Base-by-base conservation (phyloP, 2,113 vertebrate genomes). In the Hippocampus guttulatus region DNA sequence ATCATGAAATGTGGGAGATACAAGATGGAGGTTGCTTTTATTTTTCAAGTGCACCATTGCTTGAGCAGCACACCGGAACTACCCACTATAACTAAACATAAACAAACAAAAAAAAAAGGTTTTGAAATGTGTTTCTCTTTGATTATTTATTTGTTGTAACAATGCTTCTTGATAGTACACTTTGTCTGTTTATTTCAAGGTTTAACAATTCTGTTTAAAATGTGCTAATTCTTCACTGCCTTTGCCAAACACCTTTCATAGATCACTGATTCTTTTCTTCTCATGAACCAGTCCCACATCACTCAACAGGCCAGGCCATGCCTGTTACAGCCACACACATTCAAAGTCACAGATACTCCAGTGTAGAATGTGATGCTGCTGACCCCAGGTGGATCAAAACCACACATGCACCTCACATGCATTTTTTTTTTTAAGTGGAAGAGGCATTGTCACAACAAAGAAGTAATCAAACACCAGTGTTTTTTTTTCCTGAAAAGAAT, bases 11-110 rank as follows among this genome's bases (percentile, higher is more conserved):
- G 45, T 54, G 49, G 69, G 68, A 14, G 62, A 76, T 1, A 16
- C 30, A 63, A 68, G 27, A 47, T 21, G 18, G 20, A n/a, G 8
- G 61, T 69, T 51, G 12, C 33, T 3, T 51, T 23, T 18, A 61
- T 14, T 77, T 81, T 73, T 14, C 20, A 71, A 58, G 40, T 64
- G 27, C 55, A 71, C 65, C 60, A 45, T 67, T 64, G 55, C 68
- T 76, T 81, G 68, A 68, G 68, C 75, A 78, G 54, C 51, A 68
- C 73, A 74, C 41, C 58, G 69, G 78, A 75, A 83, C 71, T 76
- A 76, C 83, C 65, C 74, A 77, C 68, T 63, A 54, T 52, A 33
- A 67, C 54, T 74, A 51, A 64, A 47, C 12, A 27, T 18, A 16
- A 45, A 47, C 18, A n/a, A 23, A 64, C 1, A 23, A 12, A 57